Percentiles rank a stretch among this genome's conserved stretches.
These are phyloP conservation scores for Folsomia manolachei DNA, from an alignment of 2,888 invertebrate species.

Conservation along the genomic window DNA sequence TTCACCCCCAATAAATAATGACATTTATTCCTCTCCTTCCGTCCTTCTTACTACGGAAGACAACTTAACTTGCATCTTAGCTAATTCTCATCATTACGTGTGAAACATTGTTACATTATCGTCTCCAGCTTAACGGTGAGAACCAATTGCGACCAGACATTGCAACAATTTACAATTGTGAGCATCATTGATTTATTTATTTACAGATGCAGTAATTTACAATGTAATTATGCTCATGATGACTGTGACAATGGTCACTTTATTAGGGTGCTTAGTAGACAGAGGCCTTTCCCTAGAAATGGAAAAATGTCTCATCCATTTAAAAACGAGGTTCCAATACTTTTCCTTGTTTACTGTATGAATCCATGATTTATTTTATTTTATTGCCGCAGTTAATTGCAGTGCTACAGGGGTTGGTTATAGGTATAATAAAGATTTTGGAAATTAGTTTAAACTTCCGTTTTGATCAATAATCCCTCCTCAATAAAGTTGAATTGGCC, in stretches of 20 bases:
- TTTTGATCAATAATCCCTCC: conserved; percentile 32
- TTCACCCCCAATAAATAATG: neutral
- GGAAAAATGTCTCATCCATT: too few species aligned
- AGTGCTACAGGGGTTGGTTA: neutral
- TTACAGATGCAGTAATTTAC: conserved; percentile 4
- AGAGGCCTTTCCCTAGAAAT: neutral
- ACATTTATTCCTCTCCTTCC: neutral
- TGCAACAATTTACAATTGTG: neutral
- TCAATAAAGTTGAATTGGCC: conserved; percentile 45
- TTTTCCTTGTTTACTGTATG: neutral
- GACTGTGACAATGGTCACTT: neutral
- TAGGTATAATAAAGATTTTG: neutral
- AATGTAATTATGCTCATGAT: conserved; percentile 5
- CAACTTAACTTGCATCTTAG: neutral
- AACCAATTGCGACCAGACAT: neutral
- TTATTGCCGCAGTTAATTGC: neutral
- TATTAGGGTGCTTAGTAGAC: conserved; percentile 21
- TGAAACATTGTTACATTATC: neutral
- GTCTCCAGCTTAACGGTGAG: too few species aligned
- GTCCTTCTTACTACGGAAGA: too few species aligned
- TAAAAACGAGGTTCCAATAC: neutral
- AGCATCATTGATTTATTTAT: neutral
- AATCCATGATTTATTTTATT: neutral
- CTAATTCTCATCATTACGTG: neutral
- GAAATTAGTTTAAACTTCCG: neutral